Evolutionary conservation across 2,797 vertebrate genomes (phyloP), one percentile per base, ranked within the genome.

Genomic region (Arrhamphus sclerolepis): DNA sequence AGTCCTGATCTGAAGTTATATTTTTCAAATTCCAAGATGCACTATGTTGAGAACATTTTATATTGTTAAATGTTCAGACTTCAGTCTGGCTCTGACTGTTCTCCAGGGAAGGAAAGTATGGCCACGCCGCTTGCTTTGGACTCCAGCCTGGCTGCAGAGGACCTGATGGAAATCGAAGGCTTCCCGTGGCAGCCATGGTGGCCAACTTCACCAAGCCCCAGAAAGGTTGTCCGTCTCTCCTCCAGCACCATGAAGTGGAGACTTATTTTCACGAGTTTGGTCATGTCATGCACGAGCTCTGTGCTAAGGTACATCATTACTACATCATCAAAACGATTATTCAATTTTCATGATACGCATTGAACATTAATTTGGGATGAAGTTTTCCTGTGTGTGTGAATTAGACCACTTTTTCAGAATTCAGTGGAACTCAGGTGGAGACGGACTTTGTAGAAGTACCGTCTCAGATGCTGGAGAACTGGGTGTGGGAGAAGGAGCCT

Each of bases 221-320:
- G 0, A 83, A 70, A 18, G 90, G 85, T 28, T 87, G 70, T 29
- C 96, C 95, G 0, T 95, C 95, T 0, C 90, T 98, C 14, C 92
- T 99, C 62, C 93, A 94, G 48, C 97, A 98, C 17, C 94, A 96
- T 19, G 97, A 98, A 63, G 95, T 99, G 62, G 94, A 97, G 90
- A 98, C 95, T 1, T 98, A 94, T 66, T 98, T 99, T 78, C 97
- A 98, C 16, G 97, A 98, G 85, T 98, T 98, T 72, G 97, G 96
- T 47, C 96, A 98, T 0, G 94, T 98, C 46, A 97, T 98, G 97
- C 97, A 99, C 29, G 95, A 98, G 79, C 91, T 99, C 68, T 99
- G 96, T 80, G 95, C 96, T 17, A 95, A 95, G 94, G 96, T 98
- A 64, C 56, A 85, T n/a, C 1, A 6, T 3, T 26, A 26, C 24